Percentiles rank a stretch among this genome's conserved stretches.
Conservation (phyloP, 30 jellyfish, hydroid and myxozoan species). For the Turritopsis dohrnii region DNA sequence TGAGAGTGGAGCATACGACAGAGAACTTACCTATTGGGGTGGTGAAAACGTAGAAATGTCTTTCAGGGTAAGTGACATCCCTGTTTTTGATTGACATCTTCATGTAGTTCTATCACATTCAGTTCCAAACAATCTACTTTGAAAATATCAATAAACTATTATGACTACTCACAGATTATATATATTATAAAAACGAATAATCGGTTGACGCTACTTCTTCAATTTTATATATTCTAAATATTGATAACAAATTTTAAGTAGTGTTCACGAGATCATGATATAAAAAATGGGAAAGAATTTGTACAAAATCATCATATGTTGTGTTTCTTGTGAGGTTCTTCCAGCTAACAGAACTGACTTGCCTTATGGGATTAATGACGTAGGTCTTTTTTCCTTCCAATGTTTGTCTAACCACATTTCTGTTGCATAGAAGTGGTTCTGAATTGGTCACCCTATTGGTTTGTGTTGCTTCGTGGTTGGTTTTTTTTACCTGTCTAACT, state of each 20-base stretch:
- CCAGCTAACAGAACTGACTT: background rate
- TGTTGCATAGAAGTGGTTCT: background rate
- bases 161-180: background rate
- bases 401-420: background rate
- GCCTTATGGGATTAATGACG: background rate
- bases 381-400: background rate
- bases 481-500: background rate
- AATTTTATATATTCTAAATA: too few relatives aligned
- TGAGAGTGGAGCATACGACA: slow-evolving; percentile 95
- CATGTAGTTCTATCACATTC: background rate
- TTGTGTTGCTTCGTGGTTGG: background rate
- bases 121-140: background rate
- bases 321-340: background rate
- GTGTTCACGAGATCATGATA: background rate
- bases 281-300: background rate
- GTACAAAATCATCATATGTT: background rate
- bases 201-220: too few relatives aligned
- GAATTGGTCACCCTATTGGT: background rate
- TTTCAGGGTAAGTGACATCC: slow-evolving; percentile 66
- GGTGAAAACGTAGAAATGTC: slow-evolving; percentile 99
- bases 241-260: background rate
- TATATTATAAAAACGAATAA: too few relatives aligned
- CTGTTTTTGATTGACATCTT: background rate
- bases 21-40: slow-evolving; percentile 97
- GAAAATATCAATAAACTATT: background rate